Percentiles rank a stretch among this genome's conserved stretches.
phyloP scores from a whole-genome alignment of 2,797 vertebrate species.

The Synaphobranchus kaupii region DNA sequence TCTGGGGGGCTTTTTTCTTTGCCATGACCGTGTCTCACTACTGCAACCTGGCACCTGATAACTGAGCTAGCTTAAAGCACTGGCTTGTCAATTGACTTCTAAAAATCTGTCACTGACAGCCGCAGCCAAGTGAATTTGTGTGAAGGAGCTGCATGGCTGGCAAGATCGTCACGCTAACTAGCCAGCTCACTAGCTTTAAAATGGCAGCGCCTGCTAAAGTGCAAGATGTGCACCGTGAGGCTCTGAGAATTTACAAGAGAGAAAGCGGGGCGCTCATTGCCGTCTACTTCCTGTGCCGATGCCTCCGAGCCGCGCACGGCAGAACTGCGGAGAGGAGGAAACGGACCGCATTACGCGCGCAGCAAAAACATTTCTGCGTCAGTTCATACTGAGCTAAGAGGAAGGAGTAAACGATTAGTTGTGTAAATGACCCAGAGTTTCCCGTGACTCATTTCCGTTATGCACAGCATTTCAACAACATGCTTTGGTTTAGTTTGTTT shows the following conservation, averaged over 20 bases:
- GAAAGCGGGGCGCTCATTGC: background rate
- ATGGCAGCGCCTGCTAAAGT: too few species aligned
- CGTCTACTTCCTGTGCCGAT: background rate
- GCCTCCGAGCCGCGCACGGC: background rate
- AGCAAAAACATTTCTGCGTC: background rate
- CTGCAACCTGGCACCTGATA: background rate
- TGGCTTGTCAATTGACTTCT: background rate
- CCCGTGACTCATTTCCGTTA: background rate
- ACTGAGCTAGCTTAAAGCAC: background rate
- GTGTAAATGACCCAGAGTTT: background rate
- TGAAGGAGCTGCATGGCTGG: too few species aligned
- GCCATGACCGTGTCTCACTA: background rate
- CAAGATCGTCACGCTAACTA: too few species aligned
- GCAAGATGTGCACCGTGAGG: background rate
- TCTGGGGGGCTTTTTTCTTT: background rate
- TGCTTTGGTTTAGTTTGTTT: background rate
- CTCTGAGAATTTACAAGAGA: background rate
- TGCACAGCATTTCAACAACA: background rate
- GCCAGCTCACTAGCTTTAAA: too few species aligned
- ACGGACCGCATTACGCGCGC: background rate
- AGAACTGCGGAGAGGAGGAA: background rate
- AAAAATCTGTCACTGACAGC: too few species aligned
- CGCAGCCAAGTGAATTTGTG: too few species aligned
- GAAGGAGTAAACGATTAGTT: background rate
- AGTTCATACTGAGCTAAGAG: background rate